Conservation (phyloP, 2,888 invertebrate genomes). For the Autographa gamma region DNA sequence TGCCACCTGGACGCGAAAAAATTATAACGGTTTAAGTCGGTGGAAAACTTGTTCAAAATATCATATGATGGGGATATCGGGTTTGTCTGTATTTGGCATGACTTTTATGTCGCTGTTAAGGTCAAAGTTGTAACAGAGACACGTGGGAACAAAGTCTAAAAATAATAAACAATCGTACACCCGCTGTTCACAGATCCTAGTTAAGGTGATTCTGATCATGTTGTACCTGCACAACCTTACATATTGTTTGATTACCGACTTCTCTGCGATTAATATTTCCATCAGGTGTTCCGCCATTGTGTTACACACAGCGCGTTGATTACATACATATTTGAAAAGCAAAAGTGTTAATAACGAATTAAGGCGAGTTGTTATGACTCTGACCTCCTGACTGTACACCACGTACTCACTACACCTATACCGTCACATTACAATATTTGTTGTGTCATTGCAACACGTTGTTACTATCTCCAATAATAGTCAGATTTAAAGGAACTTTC, state of each 20-base stretch:
- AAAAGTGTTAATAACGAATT: conserved; percentile 16
- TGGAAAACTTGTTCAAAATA: neutral
- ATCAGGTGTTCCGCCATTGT: conserved; percentile 7
- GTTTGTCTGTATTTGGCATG: neutral
- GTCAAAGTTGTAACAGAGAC: neutral
- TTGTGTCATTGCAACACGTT: conserved; percentile 7
- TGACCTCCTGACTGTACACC: conserved; percentile 8
- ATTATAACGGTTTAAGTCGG: neutral
- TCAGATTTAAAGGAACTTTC: too few species aligned
- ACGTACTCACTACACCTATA: conserved; percentile 11
- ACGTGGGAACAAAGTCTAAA: neutral
- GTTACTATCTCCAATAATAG: neutral
- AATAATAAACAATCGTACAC: neutral
- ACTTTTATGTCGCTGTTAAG: neutral
- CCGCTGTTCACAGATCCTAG: neutral
- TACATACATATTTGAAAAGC: conserved; percentile 14
- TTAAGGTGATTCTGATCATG: neutral
- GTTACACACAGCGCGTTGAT: conserved; percentile 7
- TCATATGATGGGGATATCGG: neutral
- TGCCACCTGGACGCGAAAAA: conserved; percentile 15
- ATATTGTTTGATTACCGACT: neutral
- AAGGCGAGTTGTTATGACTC: conserved; percentile 12
- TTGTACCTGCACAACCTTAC: neutral
- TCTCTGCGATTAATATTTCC: conserved; percentile 19
- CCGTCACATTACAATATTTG: neutral